These are phyloP conservation scores for Orgyia antiqua DNA, from an alignment of 2,888 invertebrate species.

Conservation along the genomic window DNA sequence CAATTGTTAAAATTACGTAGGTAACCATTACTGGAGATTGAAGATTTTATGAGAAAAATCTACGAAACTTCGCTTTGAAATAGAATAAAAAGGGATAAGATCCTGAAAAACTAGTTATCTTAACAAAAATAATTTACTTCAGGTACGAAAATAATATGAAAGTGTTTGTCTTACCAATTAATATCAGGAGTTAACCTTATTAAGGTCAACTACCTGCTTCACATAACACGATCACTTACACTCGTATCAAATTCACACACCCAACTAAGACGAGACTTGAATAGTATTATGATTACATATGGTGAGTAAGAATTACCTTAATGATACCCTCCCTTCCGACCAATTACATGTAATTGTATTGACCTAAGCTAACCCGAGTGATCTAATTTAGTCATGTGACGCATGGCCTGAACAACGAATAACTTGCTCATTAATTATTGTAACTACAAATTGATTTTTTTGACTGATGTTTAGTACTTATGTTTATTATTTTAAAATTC, in stretches of 20 bases:
- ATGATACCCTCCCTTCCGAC: constrained; percentile 46
- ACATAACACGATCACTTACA: constrained; percentile 14
- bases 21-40: no score
- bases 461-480: no score
- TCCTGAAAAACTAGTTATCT: no score
- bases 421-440: no score
- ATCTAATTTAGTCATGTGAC: constrained; percentile 64
- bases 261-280: constrained; percentile 13
- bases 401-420: constrained; percentile 36
- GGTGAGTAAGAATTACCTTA: constrained; percentile 42
- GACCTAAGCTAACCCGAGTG: constrained; percentile 70
- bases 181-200: not conserved
- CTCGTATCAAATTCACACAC: constrained; percentile 15
- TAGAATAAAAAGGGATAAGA: no score
- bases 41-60: no score
- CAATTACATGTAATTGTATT: constrained; percentile 73
- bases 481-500: no score
- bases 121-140: no score
- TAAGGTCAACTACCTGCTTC: constrained; percentile 3
- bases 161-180: not conserved
- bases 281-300: constrained; percentile 28
- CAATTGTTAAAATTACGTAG: no score
- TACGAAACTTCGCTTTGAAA: no score
- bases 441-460: no score
- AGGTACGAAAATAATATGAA: no score